Evolutionary conservation across 1,140 invertebrate genomes (phyloP), one percentile per base, ranked within the genome.

Genomic region (Panagrolaimus sp.): DNA sequence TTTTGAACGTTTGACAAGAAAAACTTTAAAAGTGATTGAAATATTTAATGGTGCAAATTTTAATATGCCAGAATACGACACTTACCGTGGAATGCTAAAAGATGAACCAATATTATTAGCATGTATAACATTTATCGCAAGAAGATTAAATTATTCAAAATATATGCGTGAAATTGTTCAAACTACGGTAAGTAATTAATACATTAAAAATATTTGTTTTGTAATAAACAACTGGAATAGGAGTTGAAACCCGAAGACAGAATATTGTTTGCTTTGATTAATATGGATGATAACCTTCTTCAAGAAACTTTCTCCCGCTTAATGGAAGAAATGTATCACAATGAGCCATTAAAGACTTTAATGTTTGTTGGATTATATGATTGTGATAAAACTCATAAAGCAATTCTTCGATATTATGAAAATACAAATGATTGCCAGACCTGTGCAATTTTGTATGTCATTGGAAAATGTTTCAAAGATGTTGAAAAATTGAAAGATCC

Each of bases 21-120:
- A 38, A 38, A 38, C 32, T 38, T 38, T 38, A 38, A 38, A 8
- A 28, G 52, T 58, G 14, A 58, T 58, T 28, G 52, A 58, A 12
- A 17, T 10, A 12, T 58, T 58, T 28, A 58, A 58, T 58, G 52
- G 52, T 58, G 52, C 52, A 21, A 58, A 58, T 24, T 17, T 58
- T 21, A 28, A 58, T n/a, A 58, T 12, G 15, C 12, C 21, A 12
- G 21, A 14, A 3, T 58, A 58, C 17, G 52, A 58, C 14, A 28
- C 1, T 17, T 28, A 26, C 17, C 21, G 21, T 2, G 52, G 10
- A n/a, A 28, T 26, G n/a, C 17, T 58, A 26, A 28, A n/a, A n/a
- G 14, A 12, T n/a, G 52, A 26, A 26, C 52, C 52, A 4, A 58
- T 28, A 0, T 26, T 58, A 28, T 58, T 58, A n/a, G 52, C 52